Base-by-base conservation (phyloP, 2,113 vertebrate genomes). In the Cacatua alba region DNA sequence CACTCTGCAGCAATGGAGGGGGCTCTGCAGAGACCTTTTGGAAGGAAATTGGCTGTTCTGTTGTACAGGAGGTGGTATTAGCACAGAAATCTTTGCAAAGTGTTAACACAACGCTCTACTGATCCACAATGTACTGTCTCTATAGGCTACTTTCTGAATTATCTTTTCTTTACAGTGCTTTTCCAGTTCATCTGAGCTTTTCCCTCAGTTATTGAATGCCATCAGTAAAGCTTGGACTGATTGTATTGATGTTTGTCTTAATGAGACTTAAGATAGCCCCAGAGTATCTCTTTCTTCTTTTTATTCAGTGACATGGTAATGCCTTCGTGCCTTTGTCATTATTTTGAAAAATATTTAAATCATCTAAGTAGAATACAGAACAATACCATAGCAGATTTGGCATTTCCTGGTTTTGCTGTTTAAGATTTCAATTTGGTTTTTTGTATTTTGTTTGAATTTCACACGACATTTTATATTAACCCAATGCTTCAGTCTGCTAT, bases 321-420 rank as follows among this genome's bases (percentile, higher is more conserved):
- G 4, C 4, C 37, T 84, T 87, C 0, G 0, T 53, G 8, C 11
- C 3, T 63, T 63, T 33, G 11, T 44, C 16, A 29, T 57, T 84
- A 33, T 35, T 20, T 68, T 81, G 33, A 79, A 86, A 70, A 62
- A 67, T 70, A 51, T 71, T 8, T 67, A 28, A 44, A 13, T 29
- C 8, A 18, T 63, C 37, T 12, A 68, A 77, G 3, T 35, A 59
- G 14, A 72, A 23, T 24, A 74, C 16, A 64, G 20, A 49, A 19
- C 10, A 55, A 25, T 52, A 44, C 1, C 20, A 15, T 23, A 8
- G 20, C 2, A 83, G 51, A 63, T 31, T n/a, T 80, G 9, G 6
- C 4, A 17, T 69, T 69, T 69, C 10, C 17, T 74, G 23, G 4
- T 37, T 90, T 53, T 12, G 8, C 4, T 44, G 17, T 49, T 82